Base-by-base conservation (phyloP, 2,113 vertebrate genomes). In the Brachyistius frenatus region DNA sequence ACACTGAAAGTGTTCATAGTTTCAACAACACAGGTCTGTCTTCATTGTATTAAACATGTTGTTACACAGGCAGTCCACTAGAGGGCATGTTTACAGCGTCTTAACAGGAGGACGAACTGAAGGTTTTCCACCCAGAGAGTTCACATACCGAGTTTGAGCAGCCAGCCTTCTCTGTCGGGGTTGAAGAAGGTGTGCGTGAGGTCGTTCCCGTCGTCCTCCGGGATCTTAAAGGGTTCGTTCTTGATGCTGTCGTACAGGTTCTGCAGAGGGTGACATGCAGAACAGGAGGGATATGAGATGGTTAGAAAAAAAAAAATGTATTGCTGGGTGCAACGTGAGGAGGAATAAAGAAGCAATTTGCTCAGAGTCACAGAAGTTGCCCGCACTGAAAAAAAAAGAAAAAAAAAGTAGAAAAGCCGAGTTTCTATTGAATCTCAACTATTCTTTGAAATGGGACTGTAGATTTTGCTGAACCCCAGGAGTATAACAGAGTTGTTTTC, bases 131-230 rank as follows among this genome's bases (percentile, higher is more conserved):
- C 5, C 23, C 49, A 2, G 2, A 1, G 15, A 13, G 57, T 7
- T 23, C 9, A 85, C 95, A 83, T 80, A 99, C 98, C 98, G 0
- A 99, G 95, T 76, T 99, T 99, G 54, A 99, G 91, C 0, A 99
- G 94, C 98, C 98, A 99, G 69, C 98, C 98, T 84, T 99, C 98
- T 1, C 98, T 95, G 94, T 99, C 98, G 0, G 98, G 98, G 80
- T 99, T 99, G 93, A 99, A 99, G 95, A 99, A 99, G 0, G 98
- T 99, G 88, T 99, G 97, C 0, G 98, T 99, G 78, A 99, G 96
- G 92, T 99, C 98, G 0, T 99, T 99, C 57, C 98, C 98, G 0
- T 99, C 98, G 0, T 99, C 98, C 90, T 99, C 97, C 0, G 98
- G 98, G 91, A 99, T 99, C 88, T 99, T 99, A 85, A 99, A 99